These are phyloP conservation scores for Heliconius sara DNA, from an alignment of 2,888 invertebrate species.

Conservation along the genomic window DNA sequence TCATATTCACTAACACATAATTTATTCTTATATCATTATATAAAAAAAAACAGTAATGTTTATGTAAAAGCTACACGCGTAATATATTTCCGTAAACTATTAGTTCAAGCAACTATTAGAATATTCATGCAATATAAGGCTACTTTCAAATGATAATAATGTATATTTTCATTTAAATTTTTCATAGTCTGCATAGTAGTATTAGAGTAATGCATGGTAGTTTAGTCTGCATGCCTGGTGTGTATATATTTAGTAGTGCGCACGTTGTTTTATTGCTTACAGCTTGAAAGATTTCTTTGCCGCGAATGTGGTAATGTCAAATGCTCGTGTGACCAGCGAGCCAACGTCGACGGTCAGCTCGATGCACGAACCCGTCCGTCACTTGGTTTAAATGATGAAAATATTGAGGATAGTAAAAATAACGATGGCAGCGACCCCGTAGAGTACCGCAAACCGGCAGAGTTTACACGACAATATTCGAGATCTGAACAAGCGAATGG, in stretches of 20 bases:
- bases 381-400: conserved; percentile 49
- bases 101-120: conserved; percentile 17
- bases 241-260: conserved; percentile 73
- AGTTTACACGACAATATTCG: conserved; percentile 60
- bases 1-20: not conserved
- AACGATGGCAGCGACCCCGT: conserved; percentile 52
- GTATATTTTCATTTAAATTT: conserved; percentile 6
- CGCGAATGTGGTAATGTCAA: conserved; percentile 88
- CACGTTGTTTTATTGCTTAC: conserved; percentile 86
- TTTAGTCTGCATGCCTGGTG: conserved; percentile 64
- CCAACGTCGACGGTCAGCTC: conserved; percentile 48
- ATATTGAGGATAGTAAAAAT: conserved; percentile 48
- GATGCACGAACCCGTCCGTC: conserved; percentile 52
- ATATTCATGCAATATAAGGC: conserved; percentile 22
- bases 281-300: conserved; percentile 90
- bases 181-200: conserved; percentile 9
- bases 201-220: conserved; percentile 46
- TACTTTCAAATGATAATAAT: conserved; percentile 7
- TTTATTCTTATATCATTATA: conserved; percentile 12
- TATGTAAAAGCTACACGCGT: conserved; percentile 14
- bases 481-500: conserved; percentile 57
- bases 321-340: conserved; percentile 80
- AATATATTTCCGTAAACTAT: conserved; percentile 11
- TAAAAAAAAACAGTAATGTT: not conserved
- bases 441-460: conserved; percentile 63